A percentile compares a stretch with the other conserved stretches of the same genome.
Conservation (phyloP, 2,113 vertebrate species). For the Pachyramphus minor region DNA sequence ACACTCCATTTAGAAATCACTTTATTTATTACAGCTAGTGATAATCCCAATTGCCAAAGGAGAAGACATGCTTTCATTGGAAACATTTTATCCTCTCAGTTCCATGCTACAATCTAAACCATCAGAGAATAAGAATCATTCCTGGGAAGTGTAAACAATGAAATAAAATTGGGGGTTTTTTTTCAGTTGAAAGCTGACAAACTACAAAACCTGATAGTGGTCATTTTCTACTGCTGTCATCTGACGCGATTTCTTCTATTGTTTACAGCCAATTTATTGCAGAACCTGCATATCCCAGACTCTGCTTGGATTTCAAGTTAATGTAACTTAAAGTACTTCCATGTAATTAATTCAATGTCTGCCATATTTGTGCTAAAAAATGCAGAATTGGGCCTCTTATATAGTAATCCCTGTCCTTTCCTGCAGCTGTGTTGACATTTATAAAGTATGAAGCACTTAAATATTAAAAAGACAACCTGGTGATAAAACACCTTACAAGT, state of each 20-base stretch:
- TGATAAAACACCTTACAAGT: background rate
- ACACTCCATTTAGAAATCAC: background rate
- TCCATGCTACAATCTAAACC: background rate
- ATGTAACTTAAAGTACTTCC: background rate
- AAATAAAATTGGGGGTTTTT: background rate
- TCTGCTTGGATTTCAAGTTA: background rate
- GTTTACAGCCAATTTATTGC: background rate
- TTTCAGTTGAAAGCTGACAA: background rate
- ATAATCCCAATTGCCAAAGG: background rate
- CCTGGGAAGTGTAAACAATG: background rate
- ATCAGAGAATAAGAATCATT: background rate
- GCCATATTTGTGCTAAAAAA: background rate
- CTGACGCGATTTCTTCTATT: background rate
- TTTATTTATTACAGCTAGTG: background rate
- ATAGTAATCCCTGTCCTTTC: background rate
- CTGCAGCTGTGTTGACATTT: background rate
- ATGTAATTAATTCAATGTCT: background rate
- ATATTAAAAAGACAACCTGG: background rate
- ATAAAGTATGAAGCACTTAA: background rate
- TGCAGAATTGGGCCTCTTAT: background rate
- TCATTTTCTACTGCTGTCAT: background rate
- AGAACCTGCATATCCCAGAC: background rate
- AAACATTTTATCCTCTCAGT: background rate
- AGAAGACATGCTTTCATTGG: background rate
- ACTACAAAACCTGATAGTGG: background rate